A percentile compares a stretch with the other conserved stretches of the same genome.
Conservation (phyloP, 23 tunicate species). For the Oikopleura albicans region DNA sequence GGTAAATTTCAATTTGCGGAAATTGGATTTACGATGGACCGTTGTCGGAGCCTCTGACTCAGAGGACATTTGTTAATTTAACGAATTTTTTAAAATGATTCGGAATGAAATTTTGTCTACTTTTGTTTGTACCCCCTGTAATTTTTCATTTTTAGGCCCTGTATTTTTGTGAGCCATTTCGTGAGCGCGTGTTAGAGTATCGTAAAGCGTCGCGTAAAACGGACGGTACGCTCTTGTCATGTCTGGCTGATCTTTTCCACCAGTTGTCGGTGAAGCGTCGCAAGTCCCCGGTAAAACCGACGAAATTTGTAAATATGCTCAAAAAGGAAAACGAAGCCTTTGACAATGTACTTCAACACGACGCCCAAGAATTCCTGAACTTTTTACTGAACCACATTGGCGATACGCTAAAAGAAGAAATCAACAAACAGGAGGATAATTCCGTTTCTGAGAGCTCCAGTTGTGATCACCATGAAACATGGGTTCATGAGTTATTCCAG, state of each 20-base stretch:
- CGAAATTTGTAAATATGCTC: conserved; percentile 65
- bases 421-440: not conserved
- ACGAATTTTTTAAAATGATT: no score
- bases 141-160: conserved; percentile 28
- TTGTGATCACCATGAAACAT: conserved; percentile 10
- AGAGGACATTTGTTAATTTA: no score
- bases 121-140: no score
- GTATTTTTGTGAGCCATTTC: conserved; percentile 78
- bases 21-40: no score
- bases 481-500: conserved; percentile 15
- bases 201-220: conserved; percentile 25
- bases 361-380: conserved; percentile 92
- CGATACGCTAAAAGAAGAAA: conserved; percentile 51
- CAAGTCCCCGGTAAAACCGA: conserved; percentile 59
- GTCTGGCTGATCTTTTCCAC: conserved; percentile 69
- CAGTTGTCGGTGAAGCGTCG: conserved; percentile 41
- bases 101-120: no score
- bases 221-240: conserved; percentile 43
- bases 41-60: no score
- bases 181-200: conserved; percentile 78
- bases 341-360: conserved; percentile 95
- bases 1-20: no score
- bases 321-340: conserved; percentile 85
- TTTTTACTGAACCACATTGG: conserved; percentile 80
- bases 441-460: not conserved